Evolutionary conservation across 2,797 vertebrate species (phyloP).

Genomic region (Catamblyrhynchus diadema): DNA sequence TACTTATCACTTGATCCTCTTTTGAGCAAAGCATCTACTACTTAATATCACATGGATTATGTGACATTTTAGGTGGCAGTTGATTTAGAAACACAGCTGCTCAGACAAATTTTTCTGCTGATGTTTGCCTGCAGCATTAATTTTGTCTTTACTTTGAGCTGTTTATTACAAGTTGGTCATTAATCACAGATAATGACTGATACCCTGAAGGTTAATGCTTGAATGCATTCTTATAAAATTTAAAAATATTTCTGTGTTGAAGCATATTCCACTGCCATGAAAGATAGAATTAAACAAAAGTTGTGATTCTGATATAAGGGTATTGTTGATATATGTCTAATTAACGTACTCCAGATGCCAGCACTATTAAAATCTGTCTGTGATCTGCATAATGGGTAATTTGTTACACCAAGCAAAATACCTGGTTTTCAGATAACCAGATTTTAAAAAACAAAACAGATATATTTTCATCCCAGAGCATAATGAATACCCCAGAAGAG

Average conservation of each 20-base stretch:
- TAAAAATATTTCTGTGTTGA: not conserved
- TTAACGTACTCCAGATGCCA: not conserved
- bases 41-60: not conserved
- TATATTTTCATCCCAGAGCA: not conserved
- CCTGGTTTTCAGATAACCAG: not conserved
- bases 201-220: not conserved
- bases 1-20: not conserved
- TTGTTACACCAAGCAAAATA: not conserved
- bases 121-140: constrained; percentile 37
- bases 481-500: not conserved
- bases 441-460: not conserved
- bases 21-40: not conserved
- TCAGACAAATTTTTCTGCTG: not conserved
- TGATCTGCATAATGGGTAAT: not conserved
- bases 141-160: constrained; percentile 25
- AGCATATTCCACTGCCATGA: not conserved
- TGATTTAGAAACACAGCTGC: constrained; percentile 29
- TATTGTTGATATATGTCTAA: not conserved
- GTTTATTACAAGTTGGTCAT: not conserved
- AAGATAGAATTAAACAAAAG: not conserved
- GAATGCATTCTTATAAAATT: constrained; percentile 13
- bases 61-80: constrained; percentile 21
- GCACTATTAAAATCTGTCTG: not conserved
- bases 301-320: not conserved
- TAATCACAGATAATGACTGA: constrained; percentile 19